Conservation (phyloP, 2,888 invertebrate species). For the Acanthosepion esculentum region DNA sequence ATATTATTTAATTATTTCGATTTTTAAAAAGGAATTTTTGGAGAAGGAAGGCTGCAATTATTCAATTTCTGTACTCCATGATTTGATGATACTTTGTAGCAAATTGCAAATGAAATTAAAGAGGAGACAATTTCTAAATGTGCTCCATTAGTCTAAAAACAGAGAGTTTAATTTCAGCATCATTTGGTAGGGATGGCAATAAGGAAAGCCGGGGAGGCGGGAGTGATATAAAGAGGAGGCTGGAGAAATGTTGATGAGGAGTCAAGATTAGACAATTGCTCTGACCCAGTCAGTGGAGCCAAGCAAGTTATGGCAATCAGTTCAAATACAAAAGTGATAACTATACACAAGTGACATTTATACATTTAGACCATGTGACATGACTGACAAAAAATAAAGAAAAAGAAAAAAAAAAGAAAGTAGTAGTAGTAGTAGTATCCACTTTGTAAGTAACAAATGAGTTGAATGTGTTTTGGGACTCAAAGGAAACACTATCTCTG, state of each 20-base stretch:
- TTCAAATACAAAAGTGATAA: neutral
- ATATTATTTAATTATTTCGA: too few species aligned
- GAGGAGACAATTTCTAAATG: neutral
- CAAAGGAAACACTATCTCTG: too few species aligned
- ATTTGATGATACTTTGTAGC: neutral
- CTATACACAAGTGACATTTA: too few species aligned
- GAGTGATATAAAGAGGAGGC: neutral
- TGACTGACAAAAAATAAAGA: too few species aligned
- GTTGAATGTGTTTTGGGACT: too few species aligned
- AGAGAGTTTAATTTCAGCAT: too few species aligned
- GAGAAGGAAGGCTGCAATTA: neutral
- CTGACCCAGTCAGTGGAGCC: neutral
- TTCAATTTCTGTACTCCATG: neutral
- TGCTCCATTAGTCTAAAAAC: neutral
- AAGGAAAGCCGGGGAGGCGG: neutral
- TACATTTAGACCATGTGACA: too few species aligned
- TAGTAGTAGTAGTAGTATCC: too few species aligned
- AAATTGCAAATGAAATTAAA: neutral
- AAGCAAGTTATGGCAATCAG: neutral
- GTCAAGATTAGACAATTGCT: neutral
- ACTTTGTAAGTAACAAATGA: too few species aligned
- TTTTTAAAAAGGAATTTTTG: too few species aligned
- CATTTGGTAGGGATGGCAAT: too few species aligned
- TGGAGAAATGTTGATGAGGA: neutral
- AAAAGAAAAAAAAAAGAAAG: too few species aligned